These are phyloP conservation scores for Chaetodon trifascialis DNA, from an alignment of 2,113 vertebrate genomes.

Conservation along the genomic window DNA sequence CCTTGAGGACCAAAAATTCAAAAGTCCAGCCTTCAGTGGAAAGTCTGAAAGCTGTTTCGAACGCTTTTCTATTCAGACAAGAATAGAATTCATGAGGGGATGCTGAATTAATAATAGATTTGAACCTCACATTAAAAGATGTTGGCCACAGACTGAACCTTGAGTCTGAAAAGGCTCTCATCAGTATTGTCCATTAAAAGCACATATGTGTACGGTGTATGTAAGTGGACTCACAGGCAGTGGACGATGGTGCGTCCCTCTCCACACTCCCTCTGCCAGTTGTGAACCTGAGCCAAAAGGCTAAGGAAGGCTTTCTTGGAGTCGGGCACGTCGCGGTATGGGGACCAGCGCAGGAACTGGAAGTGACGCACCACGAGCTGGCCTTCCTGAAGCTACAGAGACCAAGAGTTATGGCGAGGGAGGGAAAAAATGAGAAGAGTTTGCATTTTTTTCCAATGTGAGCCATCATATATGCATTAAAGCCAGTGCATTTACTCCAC, in stretches of 20 bases:
- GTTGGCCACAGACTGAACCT: no score
- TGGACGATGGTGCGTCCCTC: constrained; percentile 93
- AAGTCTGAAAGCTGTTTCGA: background rate
- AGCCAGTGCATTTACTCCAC: background rate
- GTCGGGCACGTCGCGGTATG: constrained; percentile 93
- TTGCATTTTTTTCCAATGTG: background rate
- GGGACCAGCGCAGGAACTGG: constrained; percentile 97
- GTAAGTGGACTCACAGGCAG: constrained; percentile 91
- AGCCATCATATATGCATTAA: background rate
- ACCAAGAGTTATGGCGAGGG: background rate
- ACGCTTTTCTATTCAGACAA: background rate
- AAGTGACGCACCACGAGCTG: constrained; percentile 95
- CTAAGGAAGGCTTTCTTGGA: constrained; percentile 96
- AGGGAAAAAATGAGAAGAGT: background rate
- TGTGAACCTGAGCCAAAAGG: constrained; percentile 92
- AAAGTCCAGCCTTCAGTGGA: background rate
- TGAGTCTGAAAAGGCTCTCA: background rate
- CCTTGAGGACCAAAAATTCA: background rate
- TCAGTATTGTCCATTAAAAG: background rate
- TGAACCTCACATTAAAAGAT: background rate
- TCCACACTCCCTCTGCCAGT: constrained; percentile 94
- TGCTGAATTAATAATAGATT: background rate
- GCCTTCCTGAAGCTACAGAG: constrained; percentile 90
- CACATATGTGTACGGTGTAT: background rate
- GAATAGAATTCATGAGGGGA: constrained; percentile 13